phyloP scores from a whole-genome alignment of 2,888 invertebrate genomes.

The Eristalis intricaria region DNA sequence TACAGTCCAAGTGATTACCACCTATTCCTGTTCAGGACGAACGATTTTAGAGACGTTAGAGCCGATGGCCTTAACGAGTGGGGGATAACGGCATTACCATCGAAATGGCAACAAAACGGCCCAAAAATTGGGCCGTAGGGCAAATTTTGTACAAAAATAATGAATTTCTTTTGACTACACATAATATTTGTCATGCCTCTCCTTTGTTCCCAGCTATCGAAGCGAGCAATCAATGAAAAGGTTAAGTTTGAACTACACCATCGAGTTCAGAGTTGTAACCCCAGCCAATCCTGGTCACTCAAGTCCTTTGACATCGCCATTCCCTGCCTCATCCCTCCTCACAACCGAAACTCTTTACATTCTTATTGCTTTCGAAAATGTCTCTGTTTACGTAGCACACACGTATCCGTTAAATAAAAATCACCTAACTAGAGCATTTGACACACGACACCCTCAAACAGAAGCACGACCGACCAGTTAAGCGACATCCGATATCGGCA shows the following conservation, averaged over 20 bases:
- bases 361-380: slow-evolving; percentile 7
- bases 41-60: too few species aligned
- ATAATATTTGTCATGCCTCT: too few species aligned
- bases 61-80: too few species aligned
- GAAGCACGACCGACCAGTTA: slow-evolving; percentile 71
- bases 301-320: background rate
- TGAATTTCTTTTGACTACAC: too few species aligned
- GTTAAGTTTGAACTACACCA: background rate
- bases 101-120: too few species aligned
- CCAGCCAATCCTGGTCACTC: background rate
- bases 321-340: background rate
- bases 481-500: slow-evolving; percentile 65
- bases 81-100: too few species aligned
- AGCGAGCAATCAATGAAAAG: background rate
- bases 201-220: background rate
- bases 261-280: background rate
- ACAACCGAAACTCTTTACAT: slow-evolving; percentile 20
- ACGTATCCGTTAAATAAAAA: slow-evolving; percentile 34
- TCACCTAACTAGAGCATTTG: slow-evolving; percentile 62
- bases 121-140: too few species aligned
- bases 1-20: too few species aligned
- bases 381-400: slow-evolving; percentile 1
- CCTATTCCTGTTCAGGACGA: too few species aligned
- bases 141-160: too few species aligned
- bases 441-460: slow-evolving; percentile 72